phyloP scores from a whole-genome alignment of 1,140 invertebrate species.

The Apis mellifera region DNA sequence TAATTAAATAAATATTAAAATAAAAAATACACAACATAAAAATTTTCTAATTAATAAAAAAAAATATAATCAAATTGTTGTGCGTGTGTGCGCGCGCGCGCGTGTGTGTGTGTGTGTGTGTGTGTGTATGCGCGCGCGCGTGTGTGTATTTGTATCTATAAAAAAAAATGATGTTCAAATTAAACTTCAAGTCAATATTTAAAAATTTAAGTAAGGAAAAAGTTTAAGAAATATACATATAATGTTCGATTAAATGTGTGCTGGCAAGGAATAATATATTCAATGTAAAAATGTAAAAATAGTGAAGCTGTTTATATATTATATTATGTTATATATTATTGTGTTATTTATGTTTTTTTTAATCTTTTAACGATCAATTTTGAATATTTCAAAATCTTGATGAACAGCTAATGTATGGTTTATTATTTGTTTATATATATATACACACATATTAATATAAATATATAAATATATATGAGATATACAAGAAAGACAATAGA shows the following conservation, averaged over 20 bases:
- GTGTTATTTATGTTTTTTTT: conserved; percentile 16
- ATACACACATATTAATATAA: no score
- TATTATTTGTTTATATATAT: no score
- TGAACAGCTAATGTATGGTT: background rate
- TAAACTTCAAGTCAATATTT: background rate
- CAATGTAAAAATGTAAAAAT: conserved; percentile 53
- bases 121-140: no score
- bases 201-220: conserved; percentile 1
- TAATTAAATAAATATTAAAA: conserved; percentile 18
- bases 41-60: background rate
- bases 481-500: no score
- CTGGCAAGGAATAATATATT: conserved; percentile 52
- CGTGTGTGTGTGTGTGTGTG: no score
- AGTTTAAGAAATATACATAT: conserved; percentile 34
- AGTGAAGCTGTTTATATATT: conserved; percentile 35
- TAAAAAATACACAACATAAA: background rate
- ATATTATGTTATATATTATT: background rate
- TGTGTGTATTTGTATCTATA: no score
- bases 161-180: no score
- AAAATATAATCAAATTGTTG: background rate
- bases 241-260: conserved; percentile 13
- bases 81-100: no score
- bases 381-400: background rate
- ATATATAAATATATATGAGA: no score
- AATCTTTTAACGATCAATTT: conserved; percentile 3